These are phyloP conservation scores for Halictus ligatus DNA, from an alignment of 2,888 invertebrate genomes.

Conservation along the genomic window DNA sequence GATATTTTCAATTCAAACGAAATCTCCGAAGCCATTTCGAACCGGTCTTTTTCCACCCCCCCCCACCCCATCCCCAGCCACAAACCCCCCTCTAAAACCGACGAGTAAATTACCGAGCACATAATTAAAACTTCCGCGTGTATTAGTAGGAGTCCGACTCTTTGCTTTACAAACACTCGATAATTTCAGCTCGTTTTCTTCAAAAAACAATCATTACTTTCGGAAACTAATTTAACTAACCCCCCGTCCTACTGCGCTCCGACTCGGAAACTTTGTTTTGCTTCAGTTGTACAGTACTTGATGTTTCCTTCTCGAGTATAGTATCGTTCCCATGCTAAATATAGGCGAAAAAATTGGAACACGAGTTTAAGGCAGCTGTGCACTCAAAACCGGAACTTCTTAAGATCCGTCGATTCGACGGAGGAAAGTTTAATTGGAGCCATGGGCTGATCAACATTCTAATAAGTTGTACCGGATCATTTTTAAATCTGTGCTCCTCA, in stretches of 20 bases:
- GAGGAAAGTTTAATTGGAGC: not conserved
- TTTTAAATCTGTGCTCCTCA: not conserved
- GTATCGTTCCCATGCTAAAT: not conserved
- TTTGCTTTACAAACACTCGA: not conserved
- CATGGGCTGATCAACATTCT: not conserved
- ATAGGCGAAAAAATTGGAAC: constrained; percentile 8
- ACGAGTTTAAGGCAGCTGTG: not conserved
- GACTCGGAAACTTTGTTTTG: constrained; percentile 6
- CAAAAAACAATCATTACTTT: constrained; percentile 7
- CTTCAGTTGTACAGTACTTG: not conserved
- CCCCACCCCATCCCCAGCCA: not conserved
- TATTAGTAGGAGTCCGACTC: not conserved
- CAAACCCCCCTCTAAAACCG: not conserved
- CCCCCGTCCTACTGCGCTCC: not conserved
- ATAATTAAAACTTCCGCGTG: constrained; percentile 13
- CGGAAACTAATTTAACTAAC: constrained; percentile 10
- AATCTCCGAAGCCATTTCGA: not conserved
- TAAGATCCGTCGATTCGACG: not conserved
- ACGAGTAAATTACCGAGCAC: not conserved
- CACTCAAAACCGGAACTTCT: not conserved
- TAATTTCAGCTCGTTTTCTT: not conserved
- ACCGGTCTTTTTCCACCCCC: not conserved
- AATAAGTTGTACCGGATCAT: not conserved
- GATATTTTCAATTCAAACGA: not conserved
- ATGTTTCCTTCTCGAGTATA: constrained; percentile 10